phyloP scores from a whole-genome alignment of 2,113 vertebrate species.

The Polyodon spathula region DNA sequence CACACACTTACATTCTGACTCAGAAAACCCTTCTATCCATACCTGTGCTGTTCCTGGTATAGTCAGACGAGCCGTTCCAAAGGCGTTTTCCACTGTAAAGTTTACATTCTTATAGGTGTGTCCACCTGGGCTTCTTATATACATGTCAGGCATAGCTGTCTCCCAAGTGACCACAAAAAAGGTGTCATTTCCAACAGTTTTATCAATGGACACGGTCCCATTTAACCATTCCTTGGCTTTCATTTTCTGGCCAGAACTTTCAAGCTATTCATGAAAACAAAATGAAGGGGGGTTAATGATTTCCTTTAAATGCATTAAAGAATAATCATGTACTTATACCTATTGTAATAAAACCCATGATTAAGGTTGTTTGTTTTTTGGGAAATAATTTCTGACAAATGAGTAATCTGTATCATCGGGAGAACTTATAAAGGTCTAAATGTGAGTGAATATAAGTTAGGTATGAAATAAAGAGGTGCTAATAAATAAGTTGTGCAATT shows the following conservation, averaged over 20 bases:
- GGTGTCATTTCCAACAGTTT: slow-evolving; percentile 45
- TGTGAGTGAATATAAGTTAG: too few relatives aligned
- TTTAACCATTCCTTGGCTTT: slow-evolving; percentile 22
- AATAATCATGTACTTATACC: neutral
- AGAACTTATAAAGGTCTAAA: too few relatives aligned
- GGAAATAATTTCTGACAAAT: too few relatives aligned
- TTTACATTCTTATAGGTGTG: slow-evolving; percentile 27
- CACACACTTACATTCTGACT: too few relatives aligned
- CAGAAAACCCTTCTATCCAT: neutral
- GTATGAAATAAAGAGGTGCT: too few relatives aligned
- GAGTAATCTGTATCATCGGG: too few relatives aligned
- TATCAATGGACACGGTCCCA: slow-evolving; percentile 38
- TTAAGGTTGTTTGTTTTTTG: too few relatives aligned
- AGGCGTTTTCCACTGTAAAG: slow-evolving; percentile 22
- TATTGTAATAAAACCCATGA: too few relatives aligned
- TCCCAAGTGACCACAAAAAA: slow-evolving; percentile 45
- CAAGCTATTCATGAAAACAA: slow-evolving; percentile 36
- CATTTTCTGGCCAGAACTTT: slow-evolving; percentile 30
- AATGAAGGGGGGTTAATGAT: neutral
- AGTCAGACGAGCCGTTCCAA: slow-evolving; percentile 28
- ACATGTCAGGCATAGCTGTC: slow-evolving; percentile 22
- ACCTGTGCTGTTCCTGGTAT: slow-evolving; percentile 48
- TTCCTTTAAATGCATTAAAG: neutral
- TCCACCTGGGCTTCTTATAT: slow-evolving; percentile 37
- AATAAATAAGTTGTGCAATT: too few relatives aligned